These are phyloP conservation scores for Fregata magnificens DNA, from an alignment of 2,113 vertebrate genomes.

Conservation along the genomic window DNA sequence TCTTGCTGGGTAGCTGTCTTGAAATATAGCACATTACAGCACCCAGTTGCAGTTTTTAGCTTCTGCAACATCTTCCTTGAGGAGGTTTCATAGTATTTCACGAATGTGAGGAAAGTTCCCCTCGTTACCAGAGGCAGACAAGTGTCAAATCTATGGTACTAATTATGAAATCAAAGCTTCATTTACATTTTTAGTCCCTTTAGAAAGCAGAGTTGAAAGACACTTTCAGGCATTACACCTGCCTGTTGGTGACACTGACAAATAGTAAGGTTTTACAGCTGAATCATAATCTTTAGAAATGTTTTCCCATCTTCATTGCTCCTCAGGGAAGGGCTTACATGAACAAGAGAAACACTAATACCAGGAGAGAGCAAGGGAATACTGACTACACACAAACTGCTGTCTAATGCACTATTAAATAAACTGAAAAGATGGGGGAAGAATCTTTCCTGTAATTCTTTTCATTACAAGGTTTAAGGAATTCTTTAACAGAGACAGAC, in stretches of 20 bases:
- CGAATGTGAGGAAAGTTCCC: background rate
- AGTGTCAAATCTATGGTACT: conserved; percentile 16
- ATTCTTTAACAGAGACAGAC: background rate
- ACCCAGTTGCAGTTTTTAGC: background rate
- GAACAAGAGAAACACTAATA: background rate
- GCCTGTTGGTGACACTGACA: conserved; percentile 36
- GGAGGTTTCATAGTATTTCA: conserved; percentile 4
- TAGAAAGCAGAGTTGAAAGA: conserved; percentile 35
- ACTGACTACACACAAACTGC: background rate
- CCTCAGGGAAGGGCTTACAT: conserved; percentile 10
- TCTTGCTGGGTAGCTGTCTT: background rate
- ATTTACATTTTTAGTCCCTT: conserved; percentile 29
- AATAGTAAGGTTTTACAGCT: conserved; percentile 20
- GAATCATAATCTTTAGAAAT: conserved; percentile 45
- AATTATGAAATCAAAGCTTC: conserved; percentile 57
- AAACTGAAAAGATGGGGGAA: background rate
- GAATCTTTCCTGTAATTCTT: background rate
- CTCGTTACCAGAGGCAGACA: conserved; percentile 10
- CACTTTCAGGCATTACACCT: conserved; percentile 18
- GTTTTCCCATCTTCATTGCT: conserved; percentile 41
- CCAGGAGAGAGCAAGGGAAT: background rate
- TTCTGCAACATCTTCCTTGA: background rate
- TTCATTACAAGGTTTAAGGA: background rate
- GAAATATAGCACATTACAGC: background rate
- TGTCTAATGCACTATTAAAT: background rate